These are phyloP conservation scores for Cerceris ruficornis DNA, from an alignment of 2,888 invertebrate species.

Conservation along the genomic window DNA sequence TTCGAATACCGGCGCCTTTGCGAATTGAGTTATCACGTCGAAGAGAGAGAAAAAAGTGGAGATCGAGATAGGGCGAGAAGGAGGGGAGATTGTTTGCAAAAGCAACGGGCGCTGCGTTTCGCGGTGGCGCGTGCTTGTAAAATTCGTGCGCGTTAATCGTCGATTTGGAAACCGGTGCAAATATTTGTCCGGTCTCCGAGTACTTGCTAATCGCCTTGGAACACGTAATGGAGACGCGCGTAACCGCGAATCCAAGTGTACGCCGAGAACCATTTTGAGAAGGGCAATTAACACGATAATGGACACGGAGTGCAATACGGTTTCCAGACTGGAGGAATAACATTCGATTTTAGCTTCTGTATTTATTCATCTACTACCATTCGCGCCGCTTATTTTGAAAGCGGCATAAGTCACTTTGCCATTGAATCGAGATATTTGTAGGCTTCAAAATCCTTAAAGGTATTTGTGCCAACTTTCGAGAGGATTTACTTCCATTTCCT, in stretches of 20 bases:
- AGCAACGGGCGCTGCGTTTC: background rate
- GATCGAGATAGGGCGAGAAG: background rate
- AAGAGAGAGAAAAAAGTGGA: background rate
- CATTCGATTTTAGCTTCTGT: no score
- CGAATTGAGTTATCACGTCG: background rate
- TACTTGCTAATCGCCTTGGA: background rate
- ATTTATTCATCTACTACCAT: no score
- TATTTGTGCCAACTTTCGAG: no score
- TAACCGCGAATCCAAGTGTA: conserved; percentile 8
- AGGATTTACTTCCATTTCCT: no score
- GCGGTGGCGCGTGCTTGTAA: background rate
- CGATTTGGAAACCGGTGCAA: conserved; percentile 2
- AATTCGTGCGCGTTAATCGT: background rate
- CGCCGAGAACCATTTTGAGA: background rate
- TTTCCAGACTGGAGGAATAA: conserved; percentile 4
- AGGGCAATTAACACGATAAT: conserved; percentile 26
- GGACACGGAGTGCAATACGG: conserved; percentile 17
- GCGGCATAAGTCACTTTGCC: no score
- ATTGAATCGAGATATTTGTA: no score
- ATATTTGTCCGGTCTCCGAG: background rate
- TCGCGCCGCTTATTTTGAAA: no score
- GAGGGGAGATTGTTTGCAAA: background rate
- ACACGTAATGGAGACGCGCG: conserved; percentile 1
- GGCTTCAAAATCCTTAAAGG: no score
- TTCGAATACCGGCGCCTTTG: no score